Evolutionary conservation across 2,888 invertebrate genomes (phyloP), one percentile per base, ranked within the genome.

Genomic region (Chymomyza procnemis): DNA sequence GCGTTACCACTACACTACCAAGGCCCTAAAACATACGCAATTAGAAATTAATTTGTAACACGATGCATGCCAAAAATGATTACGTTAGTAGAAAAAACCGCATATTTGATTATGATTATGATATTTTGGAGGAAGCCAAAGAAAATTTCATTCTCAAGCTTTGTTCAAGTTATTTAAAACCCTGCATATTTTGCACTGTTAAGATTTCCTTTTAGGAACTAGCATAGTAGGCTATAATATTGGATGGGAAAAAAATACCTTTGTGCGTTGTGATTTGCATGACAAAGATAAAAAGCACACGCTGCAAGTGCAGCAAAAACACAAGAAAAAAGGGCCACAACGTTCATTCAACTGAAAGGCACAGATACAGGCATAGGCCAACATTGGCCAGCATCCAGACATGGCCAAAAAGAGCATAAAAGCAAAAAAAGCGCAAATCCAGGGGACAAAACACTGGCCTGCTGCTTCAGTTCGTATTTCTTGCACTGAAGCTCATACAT

Each of bases 401-500:
- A 19, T 54, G 54, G 22, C 22, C 50, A 30, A 50, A 14, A 14
- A 50, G 50, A 19, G 19, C 6, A n/a, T 19, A 52, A 50, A 34
- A 19, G 54, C 41, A 67, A 58, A 19, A 63, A 56, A 41, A n/a
- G 34, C 50, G n/a, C 26, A 19, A 58, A 3, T 47, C 46, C 19
- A n/a, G 18, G 18, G 34, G 19, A 52, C 21, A 58, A 22, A 56
- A 66, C 47, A 69, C n/a, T 56, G 60, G 59, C 55, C 62, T 59
- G 55, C 55, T 56, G 48, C 34, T 34, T 34, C 9, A 59, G n/a
- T n/a, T n/a, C n/a, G n/a, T n/a, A n/a, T n/a, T n/a, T n/a, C n/a
- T n/a, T n/a, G n/a, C n/a, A n/a, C n/a, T n/a, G n/a, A n/a, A 69
- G 57, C 62, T 56, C 61, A 64, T 73, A 50, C 61, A 75, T 67